phyloP scores from a whole-genome alignment of 2,888 invertebrate species.

The Drosophila infuscata region DNA sequence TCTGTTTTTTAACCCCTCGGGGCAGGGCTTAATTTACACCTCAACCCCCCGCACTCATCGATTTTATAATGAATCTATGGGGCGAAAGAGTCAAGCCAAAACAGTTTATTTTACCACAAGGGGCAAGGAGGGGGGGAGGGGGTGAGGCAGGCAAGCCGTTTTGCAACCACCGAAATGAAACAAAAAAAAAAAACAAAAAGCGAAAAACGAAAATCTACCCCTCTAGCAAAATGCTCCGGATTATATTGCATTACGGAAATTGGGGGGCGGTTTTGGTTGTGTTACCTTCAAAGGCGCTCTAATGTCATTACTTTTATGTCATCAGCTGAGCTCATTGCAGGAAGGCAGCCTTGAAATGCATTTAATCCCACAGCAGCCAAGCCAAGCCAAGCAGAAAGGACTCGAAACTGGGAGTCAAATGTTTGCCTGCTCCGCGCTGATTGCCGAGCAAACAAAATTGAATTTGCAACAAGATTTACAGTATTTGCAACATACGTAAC shows the following conservation, averaged over 20 bases:
- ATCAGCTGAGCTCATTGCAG: constrained; percentile 47
- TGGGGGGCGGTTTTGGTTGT: constrained; percentile 39
- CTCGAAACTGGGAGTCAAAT: not conserved
- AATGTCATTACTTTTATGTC: constrained; percentile 61
- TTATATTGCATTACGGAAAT: constrained; percentile 60
- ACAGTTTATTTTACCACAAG: constrained; percentile 61
- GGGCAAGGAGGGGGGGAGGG: constrained; percentile 12
- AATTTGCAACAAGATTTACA: constrained; percentile 23
- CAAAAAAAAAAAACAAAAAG: constrained; percentile 28
- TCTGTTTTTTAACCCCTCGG: constrained; percentile 10
- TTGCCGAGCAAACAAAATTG: constrained; percentile 41
- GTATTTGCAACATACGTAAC: constrained; percentile 20
- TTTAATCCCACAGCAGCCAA: constrained; percentile 17
- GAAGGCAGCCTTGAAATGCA: constrained; percentile 40
- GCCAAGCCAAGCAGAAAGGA: not conserved
- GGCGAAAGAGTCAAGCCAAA: constrained; percentile 38
- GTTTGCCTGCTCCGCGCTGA: constrained; percentile 26
- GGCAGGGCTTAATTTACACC: constrained; percentile 42
- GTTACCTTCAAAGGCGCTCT: constrained; percentile 43
- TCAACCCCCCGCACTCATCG: constrained; percentile 46
- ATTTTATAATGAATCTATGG: constrained; percentile 71
- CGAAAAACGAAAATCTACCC: constrained; percentile 24
- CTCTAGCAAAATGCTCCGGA: constrained; percentile 21
- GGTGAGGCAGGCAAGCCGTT: constrained; percentile 11
- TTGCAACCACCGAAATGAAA: constrained; percentile 57